A percentile compares a stretch with the other conserved stretches of the same genome.
These are phyloP conservation scores for Spongia lamella DNA, from an alignment of 37 sponge, comb jelly and placozoan species.

Conservation along the genomic window DNA sequence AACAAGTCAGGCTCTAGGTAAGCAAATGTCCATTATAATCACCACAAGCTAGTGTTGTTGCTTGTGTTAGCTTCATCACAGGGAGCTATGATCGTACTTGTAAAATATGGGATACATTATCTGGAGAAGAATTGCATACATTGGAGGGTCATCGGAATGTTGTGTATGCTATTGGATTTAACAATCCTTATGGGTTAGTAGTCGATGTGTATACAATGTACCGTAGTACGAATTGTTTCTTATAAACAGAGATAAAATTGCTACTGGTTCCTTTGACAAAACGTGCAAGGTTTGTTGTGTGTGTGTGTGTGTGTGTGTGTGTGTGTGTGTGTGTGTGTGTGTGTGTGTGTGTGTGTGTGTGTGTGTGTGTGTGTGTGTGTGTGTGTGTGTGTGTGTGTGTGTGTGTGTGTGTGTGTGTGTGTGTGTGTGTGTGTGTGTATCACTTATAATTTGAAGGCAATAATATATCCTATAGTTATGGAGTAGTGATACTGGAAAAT, in stretches of 20 bases:
- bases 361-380: neutral
- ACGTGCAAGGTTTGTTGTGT: constrained; percentile 73
- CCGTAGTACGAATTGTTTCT: neutral
- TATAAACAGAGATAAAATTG: constrained; percentile 86
- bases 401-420: too few relatives aligned
- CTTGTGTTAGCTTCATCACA: constrained; percentile 69
- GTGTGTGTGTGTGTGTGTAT: too few relatives aligned
- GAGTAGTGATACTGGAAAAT: constrained; percentile 89
- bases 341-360: too few relatives aligned
- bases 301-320: too few relatives aligned
- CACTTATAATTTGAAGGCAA: neutral
- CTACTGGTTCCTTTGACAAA: constrained; percentile 98
- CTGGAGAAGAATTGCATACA: constrained; percentile 86
- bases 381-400: too few relatives aligned
- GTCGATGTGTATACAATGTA: neutral
- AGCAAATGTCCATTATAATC: neutral
- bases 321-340: too few relatives aligned
- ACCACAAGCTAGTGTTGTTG: neutral
- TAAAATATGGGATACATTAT: constrained; percentile 93
- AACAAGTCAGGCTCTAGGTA: constrained; percentile 94
- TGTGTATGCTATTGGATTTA: constrained; percentile 97
- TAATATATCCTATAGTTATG: constrained; percentile 62
- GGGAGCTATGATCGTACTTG: constrained; percentile 98
- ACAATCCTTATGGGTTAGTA: constrained; percentile 95
- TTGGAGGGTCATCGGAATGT: constrained; percentile 98